A percentile compares a stretch with the other conserved stretches of the same genome.
phyloP scores from a whole-genome alignment of 2,113 vertebrate genomes.

The Oreochromis niloticus region DNA sequence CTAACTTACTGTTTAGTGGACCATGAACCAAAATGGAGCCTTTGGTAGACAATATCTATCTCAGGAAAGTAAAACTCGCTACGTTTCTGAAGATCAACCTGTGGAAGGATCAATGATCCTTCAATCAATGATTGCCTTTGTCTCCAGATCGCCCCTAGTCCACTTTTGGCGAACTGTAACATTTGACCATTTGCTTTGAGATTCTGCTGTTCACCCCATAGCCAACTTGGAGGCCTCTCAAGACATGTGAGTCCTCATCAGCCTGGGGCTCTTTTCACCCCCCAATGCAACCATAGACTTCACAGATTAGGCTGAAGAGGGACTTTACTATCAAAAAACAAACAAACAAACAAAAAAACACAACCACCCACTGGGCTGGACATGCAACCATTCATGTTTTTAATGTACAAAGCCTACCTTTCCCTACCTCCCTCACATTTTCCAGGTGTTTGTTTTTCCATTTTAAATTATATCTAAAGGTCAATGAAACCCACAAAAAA shows the following conservation, averaged over 20 bases:
- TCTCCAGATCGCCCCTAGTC: neutral
- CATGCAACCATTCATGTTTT: neutral
- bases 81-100: neutral
- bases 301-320: neutral
- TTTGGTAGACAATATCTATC: neutral
- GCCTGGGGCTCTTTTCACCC: neutral
- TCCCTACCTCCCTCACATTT: neutral
- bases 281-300: neutral
- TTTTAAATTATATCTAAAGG: neutral
- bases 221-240: neutral
- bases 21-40: neutral
- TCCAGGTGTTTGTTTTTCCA: neutral
- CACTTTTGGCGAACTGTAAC: neutral
- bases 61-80: neutral
- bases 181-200: neutral
- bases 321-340: neutral
- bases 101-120: neutral
- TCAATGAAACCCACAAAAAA: neutral
- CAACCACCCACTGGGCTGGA: neutral
- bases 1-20: neutral
- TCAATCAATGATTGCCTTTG: neutral
- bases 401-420: neutral
- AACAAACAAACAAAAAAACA: too few species aligned
- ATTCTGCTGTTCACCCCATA: neutral
- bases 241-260: neutral